phyloP scores from a whole-genome alignment of 1,140 invertebrate genomes.

The Bombus fervidus region DNA sequence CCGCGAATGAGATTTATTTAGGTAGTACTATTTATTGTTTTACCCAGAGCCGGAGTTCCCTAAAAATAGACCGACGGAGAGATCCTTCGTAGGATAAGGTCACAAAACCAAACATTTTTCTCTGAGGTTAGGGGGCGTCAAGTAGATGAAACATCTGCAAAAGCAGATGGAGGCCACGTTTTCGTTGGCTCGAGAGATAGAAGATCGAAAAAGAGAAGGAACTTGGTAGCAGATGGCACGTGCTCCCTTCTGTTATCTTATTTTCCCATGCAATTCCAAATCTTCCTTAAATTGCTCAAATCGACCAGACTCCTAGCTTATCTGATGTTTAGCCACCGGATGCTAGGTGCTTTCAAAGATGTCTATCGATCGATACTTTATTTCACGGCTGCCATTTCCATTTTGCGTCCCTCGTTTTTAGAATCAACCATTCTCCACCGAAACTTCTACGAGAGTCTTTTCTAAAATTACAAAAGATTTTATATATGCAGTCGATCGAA shows the following conservation, averaged over 20 bases:
- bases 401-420: neutral
- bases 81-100: conserved; percentile 30
- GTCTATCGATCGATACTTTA: neutral
- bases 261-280: conserved; percentile 33
- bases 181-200: conserved; percentile 44
- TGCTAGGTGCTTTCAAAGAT: neutral
- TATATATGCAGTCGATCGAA: too few relatives aligned
- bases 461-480: neutral
- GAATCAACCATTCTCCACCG: neutral
- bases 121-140: conserved; percentile 4
- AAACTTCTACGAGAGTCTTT: neutral
- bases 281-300: conserved; percentile 45
- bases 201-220: conserved; percentile 24
- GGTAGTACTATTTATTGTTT: conserved; percentile 47
- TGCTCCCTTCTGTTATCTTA: conserved; percentile 56
- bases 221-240: conserved; percentile 54
- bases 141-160: conserved; percentile 63
- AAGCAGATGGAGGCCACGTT: conserved; percentile 62
- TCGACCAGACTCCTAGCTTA: conserved; percentile 13
- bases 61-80: neutral
- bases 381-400: neutral
- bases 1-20: conserved; percentile 35
- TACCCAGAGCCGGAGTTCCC: neutral
- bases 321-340: conserved; percentile 25
- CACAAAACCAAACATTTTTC: conserved; percentile 50